Percentiles rank a stretch among this genome's conserved stretches.
These are phyloP conservation scores for Parazoanthus atlanticus DNA, from an alignment of 92 coral and sea anemone genomes.

Conservation along the genomic window DNA sequence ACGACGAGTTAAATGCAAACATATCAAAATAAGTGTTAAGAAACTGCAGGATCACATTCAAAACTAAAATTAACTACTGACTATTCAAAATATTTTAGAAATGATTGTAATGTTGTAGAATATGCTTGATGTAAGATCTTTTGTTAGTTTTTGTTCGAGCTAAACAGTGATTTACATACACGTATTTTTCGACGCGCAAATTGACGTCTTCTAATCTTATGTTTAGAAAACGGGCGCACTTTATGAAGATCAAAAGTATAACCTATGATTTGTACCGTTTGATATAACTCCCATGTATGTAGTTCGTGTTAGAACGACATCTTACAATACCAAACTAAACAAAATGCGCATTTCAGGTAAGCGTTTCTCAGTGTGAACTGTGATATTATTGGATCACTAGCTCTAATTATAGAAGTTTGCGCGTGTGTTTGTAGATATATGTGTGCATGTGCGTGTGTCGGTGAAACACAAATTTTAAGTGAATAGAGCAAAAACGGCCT, in stretches of 20 bases:
- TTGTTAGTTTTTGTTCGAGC: neutral
- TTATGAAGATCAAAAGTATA: neutral
- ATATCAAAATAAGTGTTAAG: neutral
- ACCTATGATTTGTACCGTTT: neutral
- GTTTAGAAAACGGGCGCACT: neutral
- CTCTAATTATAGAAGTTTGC: neutral
- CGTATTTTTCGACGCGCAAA: neutral
- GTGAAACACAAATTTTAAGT: neutral
- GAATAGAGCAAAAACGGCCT: neutral
- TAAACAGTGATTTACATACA: neutral
- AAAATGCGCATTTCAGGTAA: slow-evolving; percentile 4
- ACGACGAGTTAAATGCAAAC: neutral
- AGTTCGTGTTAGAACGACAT: neutral
- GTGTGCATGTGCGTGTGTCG: neutral
- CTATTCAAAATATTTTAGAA: no score
- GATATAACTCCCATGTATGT: neutral
- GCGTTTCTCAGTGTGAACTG: neutral
- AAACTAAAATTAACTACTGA: neutral
- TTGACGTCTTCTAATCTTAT: neutral
- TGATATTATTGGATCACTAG: neutral
- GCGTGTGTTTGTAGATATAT: neutral
- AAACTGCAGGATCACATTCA: neutral
- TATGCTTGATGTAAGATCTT: neutral
- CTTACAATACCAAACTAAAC: slow-evolving; percentile 7
- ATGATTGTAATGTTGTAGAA: neutral